These are phyloP conservation scores for Onychostruthus taczanowskii DNA, from an alignment of 2,113 vertebrate genomes.

Conservation along the genomic window DNA sequence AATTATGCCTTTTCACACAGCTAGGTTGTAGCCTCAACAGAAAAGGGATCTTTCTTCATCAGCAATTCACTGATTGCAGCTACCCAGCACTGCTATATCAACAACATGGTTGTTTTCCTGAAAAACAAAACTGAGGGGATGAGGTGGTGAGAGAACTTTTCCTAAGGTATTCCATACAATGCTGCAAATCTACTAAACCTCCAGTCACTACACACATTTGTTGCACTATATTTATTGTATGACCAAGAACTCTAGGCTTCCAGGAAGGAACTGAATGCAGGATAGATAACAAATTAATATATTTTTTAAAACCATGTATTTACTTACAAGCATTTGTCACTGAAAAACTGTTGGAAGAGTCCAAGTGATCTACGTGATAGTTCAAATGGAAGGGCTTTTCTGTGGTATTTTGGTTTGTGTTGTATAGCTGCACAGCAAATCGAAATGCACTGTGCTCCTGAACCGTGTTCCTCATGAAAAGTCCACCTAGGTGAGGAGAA, in stretches of 20 bases:
- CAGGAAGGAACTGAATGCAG: not conserved
- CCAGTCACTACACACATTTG: not conserved
- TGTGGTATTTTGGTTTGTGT: conserved; percentile 98
- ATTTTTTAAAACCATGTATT: not conserved
- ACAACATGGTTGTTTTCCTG: not conserved
- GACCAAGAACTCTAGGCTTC: not conserved
- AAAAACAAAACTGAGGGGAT: not conserved
- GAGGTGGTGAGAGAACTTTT: conserved; percentile 48
- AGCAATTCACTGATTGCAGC: not conserved
- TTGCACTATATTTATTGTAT: not conserved
- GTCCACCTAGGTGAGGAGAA: conserved; percentile 83
- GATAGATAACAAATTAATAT: not conserved
- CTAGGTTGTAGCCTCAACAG: conserved; percentile 8
- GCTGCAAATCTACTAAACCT: not conserved
- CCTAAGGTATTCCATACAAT: not conserved
- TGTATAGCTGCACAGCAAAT: conserved; percentile 99
- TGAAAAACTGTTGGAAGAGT: conserved; percentile 99
- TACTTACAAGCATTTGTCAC: conserved; percentile 99
- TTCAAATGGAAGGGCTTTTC: conserved; percentile 99
- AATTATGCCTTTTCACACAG: not conserved
- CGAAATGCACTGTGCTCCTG: conserved; percentile 99
- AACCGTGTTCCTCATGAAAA: conserved; percentile 98
- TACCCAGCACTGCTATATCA: not conserved
- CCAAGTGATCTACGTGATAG: conserved; percentile 98
- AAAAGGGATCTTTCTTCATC: conserved; percentile 23